A percentile compares a stretch with the other conserved stretches of the same genome.
Conservation (phyloP, 2,797 vertebrate genomes). For the Eospalax fontanierii region DNA sequence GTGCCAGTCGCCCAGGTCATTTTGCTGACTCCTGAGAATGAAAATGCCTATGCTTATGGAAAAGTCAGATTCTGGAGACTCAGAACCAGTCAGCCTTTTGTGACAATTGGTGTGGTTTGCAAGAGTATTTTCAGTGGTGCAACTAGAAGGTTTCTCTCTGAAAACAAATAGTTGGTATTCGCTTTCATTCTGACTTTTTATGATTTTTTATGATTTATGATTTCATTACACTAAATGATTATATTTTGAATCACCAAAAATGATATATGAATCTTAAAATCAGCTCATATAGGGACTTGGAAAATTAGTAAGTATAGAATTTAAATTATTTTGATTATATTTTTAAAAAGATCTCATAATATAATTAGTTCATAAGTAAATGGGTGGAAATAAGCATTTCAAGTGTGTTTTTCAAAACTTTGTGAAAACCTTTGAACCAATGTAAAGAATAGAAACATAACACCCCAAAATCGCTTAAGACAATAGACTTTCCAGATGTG, state of each 20-base stretch:
- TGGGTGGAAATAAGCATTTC: not conserved
- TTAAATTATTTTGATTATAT: not conserved
- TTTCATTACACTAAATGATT: not conserved
- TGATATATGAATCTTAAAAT: not conserved
- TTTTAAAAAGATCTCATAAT: constrained; percentile 48
- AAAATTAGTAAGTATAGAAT: constrained; percentile 4
- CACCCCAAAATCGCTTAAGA: not conserved
- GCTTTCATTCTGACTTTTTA: constrained; percentile 2
- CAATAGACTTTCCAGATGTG: not conserved
- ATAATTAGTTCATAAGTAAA: constrained; percentile 20
- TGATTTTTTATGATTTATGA: not conserved
- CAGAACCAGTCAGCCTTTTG: constrained; percentile 67
- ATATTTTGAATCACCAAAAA: constrained; percentile 20
- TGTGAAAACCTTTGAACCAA: not conserved
- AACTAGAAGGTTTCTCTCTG: not conserved
- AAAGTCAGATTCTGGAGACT: constrained; percentile 33
- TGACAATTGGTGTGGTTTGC: constrained; percentile 1
- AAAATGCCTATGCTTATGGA: not conserved
- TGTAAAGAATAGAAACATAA: not conserved
- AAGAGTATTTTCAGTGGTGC: not conserved
- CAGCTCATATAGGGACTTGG: constrained; percentile 4
- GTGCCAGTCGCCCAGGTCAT: not conserved
- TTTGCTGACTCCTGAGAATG: constrained; percentile 15
- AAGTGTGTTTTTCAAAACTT: constrained; percentile 27
- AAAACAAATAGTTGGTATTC: constrained; percentile 1